Base-by-base conservation (phyloP, 2,888 invertebrate species). In the Hirtodrosophila trivittata region DNA sequence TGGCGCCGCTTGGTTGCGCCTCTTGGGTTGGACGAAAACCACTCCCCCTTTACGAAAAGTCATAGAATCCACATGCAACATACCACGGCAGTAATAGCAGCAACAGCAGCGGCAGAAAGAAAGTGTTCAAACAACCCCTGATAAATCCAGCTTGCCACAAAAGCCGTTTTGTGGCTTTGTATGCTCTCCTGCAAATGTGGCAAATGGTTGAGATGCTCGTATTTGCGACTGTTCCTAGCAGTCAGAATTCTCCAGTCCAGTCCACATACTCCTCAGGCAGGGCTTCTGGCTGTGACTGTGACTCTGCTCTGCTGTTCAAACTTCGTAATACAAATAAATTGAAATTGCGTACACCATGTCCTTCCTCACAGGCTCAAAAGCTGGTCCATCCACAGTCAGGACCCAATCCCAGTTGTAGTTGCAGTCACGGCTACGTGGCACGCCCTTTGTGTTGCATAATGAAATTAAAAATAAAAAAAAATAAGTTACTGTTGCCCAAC, bases 371-470 rank as follows among this genome's bases (percentile, higher is more conserved):
- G 4, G n/a, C 50, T 50, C 65, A 74, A 62, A 35, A 41, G 35
- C 35, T 39, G 21, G 30, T 26, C 46, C 54, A 39, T 39, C 26
- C 52, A 69, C 56, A 54, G 56, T 35, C 6, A 18, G 14, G 32
- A 9, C 30, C 30, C 42, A 56, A 43, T 32, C 41, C 33, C 41
- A 49, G 25, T 37, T 32, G 35, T 30, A 66, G 30, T 37, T 32
- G 35, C 35, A 66, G 59, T 41, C 46, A 56, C 45, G 47, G 57
- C 52, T 45, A 33, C 51, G 56, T 56, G 64, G 43, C 58, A 74
- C 71, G 77, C 86, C 88, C 64, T 73, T 87, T 89, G 87, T 89
- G 77, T 74, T 57, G 69, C 77, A 78, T 88, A 88, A 88, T 89
- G 89, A 89, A 89, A 88, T 88, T 88, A 88, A 87, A 89, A 89